Base-by-base conservation (phyloP, 2,113 vertebrate genomes). In the Tetrao urogallus region DNA sequence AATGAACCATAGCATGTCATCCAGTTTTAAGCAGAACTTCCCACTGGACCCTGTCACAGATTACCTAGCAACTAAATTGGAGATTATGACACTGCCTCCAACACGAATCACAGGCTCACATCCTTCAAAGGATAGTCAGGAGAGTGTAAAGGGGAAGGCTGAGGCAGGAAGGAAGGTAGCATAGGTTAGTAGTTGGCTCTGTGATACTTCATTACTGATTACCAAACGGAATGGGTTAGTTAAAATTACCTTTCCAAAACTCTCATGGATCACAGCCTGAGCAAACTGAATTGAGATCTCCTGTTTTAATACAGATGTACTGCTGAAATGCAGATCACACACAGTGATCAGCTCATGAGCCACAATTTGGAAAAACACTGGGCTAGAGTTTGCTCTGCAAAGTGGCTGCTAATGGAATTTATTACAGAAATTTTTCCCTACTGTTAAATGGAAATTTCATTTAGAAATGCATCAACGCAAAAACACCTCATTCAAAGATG, bases 401-500 rank as follows among this genome's bases (percentile, higher is more conserved):
- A 4, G 15, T 57, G 86, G 38, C 34, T 91, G 7, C 43, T 47
- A 36, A 28, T 25, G 24, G 11, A 32, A 42, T 47, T 72, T 43
- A 19, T 18, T 34, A 22, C 11, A 28, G 30, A 91, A 64, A 8
- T 34, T 14, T 22, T 81, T 71, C 22, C 13, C 60, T 43, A 21
- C 42, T 45, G 30, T 8, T 1, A 1, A 34, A 21, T 30, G 27
- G 36, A 91, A 42, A 38, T 60, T 42, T 64, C 45, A 36, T 38
- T 11, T 32, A 45, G 56, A 47, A 84, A 45, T 7, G 40, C 8
- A 34, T 30, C 13, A 20, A 13, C 4, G 14, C 36, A 66, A 30
- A 66, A 89, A 38, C 11, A 52, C 14, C 11, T 18, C 19, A 32
- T 69, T 11, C 34, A 47, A 66, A 83, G 65, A 22, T 0, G 0